These are phyloP conservation scores for Hydroisotoma schaefferi DNA, from an alignment of 2,888 invertebrate species.

Conservation along the genomic window DNA sequence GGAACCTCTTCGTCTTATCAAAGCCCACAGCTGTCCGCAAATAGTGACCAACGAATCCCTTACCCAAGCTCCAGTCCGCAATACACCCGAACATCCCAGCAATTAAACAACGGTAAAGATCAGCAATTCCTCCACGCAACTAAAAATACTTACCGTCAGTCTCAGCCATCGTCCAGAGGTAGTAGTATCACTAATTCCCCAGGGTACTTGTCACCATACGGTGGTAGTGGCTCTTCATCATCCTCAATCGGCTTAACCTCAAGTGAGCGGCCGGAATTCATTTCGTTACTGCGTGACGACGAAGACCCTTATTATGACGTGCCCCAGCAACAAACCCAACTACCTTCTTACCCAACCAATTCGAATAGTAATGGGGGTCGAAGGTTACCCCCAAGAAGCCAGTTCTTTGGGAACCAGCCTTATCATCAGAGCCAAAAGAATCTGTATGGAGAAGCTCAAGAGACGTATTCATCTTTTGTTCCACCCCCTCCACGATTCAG, in stretches of 20 bases:
- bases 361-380: slow-evolving; percentile 1
- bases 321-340: background rate
- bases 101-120: background rate
- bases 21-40: background rate
- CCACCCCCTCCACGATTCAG: slow-evolving; percentile 20
- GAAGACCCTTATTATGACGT: slow-evolving; percentile 21
- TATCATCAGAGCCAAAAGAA: slow-evolving; percentile 7
- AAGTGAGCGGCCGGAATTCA: slow-evolving; percentile 29
- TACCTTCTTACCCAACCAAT: background rate
- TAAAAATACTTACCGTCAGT: background rate
- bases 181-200: background rate
- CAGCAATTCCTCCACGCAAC: background rate
- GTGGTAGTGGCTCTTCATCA: background rate
- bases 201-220: slow-evolving; percentile 2
- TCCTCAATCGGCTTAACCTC: slow-evolving; percentile 13
- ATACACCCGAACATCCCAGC: background rate
- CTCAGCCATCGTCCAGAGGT: background rate
- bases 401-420: background rate
- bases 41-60: background rate
- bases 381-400: slow-evolving; percentile 6
- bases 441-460: slow-evolving; percentile 26
- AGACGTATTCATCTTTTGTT: slow-evolving; percentile 24
- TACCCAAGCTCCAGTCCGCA: background rate
- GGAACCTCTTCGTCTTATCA: background rate
- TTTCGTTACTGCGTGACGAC: slow-evolving; percentile 35